Evolutionary conservation across 92 coral and sea anemone genomes (phyloP), one percentile per base, ranked within the genome.

Genomic region (Micromussa lordhowensis): DNA sequence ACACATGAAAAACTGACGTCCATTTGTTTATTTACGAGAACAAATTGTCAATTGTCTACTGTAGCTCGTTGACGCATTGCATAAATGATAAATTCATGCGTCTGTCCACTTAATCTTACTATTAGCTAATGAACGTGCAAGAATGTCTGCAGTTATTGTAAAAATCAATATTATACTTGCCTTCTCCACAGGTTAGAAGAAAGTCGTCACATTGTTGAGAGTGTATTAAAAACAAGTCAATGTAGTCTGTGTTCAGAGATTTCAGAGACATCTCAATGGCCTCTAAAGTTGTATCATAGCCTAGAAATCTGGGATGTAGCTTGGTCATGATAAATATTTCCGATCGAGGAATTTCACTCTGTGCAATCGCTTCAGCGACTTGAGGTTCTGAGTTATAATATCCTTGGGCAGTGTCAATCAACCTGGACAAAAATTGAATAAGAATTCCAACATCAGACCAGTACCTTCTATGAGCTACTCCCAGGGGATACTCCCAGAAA

Each of bases 401-500:
- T 0, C 95, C 97, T 77, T 98, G 99, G 13, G 99, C 99, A 5
- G 99, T 95, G 82, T 98, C 99, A 57, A 98, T 91, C 86, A 98
- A 55, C 88, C 99, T 98, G 61, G n/a, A 24, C 14, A 40, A 18
- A 35, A 66, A 75, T 24, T 11, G 51, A 87, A 8, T 0, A 9
- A 28, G 6, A 32, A 54, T n/a, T 35, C 32, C 16, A 9, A 4
- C n/a, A 59, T 81, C 3, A 30, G 35, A 69, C 10, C 34, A 16
- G 29, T 18, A 28, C 3, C 24, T 10, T 35, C 28, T 15, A 48
- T 6, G 38, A 36, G 4, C 38, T 36, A 36, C 38, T 36, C 38
- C 4, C 38, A 36, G 38, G 38, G 1, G n/a, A 5, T 36, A 36
- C 38, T 36, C 38, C 38, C 2, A 36, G 2, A 36, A 36, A 36